A percentile compares a stretch with the other conserved stretches of the same genome.
phyloP scores from a whole-genome alignment of 2,888 invertebrate species.

The Endomychus coccineus region DNA sequence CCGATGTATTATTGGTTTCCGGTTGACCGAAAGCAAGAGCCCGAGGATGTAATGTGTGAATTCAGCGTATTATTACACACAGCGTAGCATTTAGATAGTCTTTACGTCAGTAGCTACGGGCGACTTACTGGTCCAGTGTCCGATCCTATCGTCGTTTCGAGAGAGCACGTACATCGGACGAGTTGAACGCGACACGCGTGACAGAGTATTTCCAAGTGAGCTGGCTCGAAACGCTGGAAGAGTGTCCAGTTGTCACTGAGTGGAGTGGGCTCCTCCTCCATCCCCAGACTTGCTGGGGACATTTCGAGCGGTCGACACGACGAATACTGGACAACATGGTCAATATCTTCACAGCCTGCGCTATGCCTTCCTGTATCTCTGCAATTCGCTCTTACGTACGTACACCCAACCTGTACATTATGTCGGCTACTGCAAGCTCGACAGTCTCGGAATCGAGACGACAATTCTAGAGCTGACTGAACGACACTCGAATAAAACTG shows the following conservation, averaged over 20 bases:
- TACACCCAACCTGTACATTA: too few relatives aligned
- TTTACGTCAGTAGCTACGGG: too few relatives aligned
- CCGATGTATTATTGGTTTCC: constrained; percentile 37
- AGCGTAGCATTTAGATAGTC: too few relatives aligned
- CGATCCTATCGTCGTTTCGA: too few relatives aligned
- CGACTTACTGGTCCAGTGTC: too few relatives aligned
- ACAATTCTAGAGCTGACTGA: too few relatives aligned
- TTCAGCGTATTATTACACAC: constrained; percentile 35
- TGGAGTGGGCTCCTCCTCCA: constrained; percentile 14
- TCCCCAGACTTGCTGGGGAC: constrained; percentile 24
- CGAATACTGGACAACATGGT: constrained; percentile 32
- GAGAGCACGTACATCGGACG: constrained; percentile 7
- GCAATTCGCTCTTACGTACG: too few relatives aligned
- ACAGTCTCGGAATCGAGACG: too few relatives aligned
- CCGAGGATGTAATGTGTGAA: constrained; percentile 32
- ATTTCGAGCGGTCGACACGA: constrained; percentile 32
- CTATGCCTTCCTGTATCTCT: constrained; percentile 11
- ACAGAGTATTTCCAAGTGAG: constrained; percentile 30
- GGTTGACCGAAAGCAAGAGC: constrained; percentile 34
- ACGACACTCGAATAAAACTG: too few relatives aligned
- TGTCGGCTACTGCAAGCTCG: too few relatives aligned
- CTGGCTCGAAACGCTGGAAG: constrained; percentile 31
- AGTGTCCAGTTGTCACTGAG: constrained; percentile 36
- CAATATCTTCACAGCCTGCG: constrained; percentile 33
- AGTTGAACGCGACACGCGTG: constrained; percentile 15